These are phyloP conservation scores for Mamestra brassicae DNA, from an alignment of 2,888 invertebrate genomes.

Conservation along the genomic window DNA sequence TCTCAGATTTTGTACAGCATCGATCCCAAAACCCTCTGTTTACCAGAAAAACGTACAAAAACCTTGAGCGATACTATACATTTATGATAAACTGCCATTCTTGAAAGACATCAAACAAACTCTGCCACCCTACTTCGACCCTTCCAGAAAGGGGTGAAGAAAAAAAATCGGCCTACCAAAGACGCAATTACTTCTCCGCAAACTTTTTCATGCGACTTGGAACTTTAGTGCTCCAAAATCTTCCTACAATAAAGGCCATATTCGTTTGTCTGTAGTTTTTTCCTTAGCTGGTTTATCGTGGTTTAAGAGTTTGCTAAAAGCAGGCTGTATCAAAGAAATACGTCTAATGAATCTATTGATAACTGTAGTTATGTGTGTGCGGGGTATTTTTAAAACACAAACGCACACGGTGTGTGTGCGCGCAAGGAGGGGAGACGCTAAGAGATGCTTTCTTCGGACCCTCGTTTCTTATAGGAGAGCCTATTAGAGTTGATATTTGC, in stretches of 20 bases:
- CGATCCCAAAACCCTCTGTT: conserved; percentile 32
- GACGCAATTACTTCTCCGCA: conserved; percentile 88
- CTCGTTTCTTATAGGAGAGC: conserved; percentile 85
- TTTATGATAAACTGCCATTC: conserved; percentile 66
- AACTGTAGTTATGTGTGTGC: conserved; percentile 83
- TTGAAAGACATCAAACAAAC: conserved; percentile 69
- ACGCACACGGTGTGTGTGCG: conserved; percentile 74
- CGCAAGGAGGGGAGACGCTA: conserved; percentile 86
- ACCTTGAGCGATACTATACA: conserved; percentile 52
- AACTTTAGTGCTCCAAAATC: conserved; percentile 34
- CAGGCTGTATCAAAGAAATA: conserved; percentile 89
- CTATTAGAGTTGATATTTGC: conserved; percentile 73
- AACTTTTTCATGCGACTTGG: conserved; percentile 57
- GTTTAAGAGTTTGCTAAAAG: conserved; percentile 84
- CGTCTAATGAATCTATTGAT: conserved; percentile 90
- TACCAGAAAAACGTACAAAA: conserved; percentile 44
- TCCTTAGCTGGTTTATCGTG: conserved; percentile 66
- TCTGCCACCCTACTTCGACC: conserved; percentile 72
- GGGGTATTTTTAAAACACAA: conserved; percentile 86
- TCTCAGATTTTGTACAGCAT: conserved; percentile 36
- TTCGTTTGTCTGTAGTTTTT: conserved; percentile 54
- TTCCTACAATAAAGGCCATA: conserved; percentile 68
- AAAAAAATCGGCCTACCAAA: conserved; percentile 83
- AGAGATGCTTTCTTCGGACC: conserved; percentile 90
- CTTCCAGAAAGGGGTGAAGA: conserved; percentile 76